phyloP scores from a whole-genome alignment of 2,113 vertebrate species.

The Accipiter virgatus region DNA sequence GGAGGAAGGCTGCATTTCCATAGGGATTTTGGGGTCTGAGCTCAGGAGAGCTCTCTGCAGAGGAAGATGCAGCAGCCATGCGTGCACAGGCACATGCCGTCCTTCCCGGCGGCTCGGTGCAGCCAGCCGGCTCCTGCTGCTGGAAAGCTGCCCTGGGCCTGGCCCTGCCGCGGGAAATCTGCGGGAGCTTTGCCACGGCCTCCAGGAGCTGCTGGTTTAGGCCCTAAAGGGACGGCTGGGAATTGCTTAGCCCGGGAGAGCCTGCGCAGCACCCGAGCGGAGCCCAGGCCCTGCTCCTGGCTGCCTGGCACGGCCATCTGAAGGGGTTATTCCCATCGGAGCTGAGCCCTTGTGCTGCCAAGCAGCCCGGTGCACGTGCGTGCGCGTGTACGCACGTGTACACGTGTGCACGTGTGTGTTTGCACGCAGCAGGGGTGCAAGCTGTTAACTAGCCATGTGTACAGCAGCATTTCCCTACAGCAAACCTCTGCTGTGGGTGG shows the following conservation, averaged over 20 bases:
- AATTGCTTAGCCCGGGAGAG: not conserved
- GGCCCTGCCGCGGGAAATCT: not conserved
- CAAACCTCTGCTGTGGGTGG: not conserved
- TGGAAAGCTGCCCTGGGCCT: not conserved
- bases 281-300: not conserved
- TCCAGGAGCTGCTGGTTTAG: not conserved
- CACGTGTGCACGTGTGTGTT: too few species aligned
- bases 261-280: fast-evolving
- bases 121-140: not conserved
- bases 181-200: not conserved
- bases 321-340: not conserved
- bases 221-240: constrained; percentile 9
- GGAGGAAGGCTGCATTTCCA: not conserved
- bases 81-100: not conserved
- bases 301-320: fast-evolving
- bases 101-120: not conserved
- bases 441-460: too few species aligned
- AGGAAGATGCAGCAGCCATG: not conserved
- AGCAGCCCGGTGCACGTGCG: not conserved
- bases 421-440: not conserved
- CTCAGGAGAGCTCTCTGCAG: not conserved
- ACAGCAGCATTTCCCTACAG: not conserved
- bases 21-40: not conserved
- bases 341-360: not conserved
- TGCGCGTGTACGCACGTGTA: not conserved